A percentile compares a stretch with the other conserved stretches of the same genome.
phyloP scores from a whole-genome alignment of 2,888 invertebrate genomes.

The Nomada ruficornis region DNA sequence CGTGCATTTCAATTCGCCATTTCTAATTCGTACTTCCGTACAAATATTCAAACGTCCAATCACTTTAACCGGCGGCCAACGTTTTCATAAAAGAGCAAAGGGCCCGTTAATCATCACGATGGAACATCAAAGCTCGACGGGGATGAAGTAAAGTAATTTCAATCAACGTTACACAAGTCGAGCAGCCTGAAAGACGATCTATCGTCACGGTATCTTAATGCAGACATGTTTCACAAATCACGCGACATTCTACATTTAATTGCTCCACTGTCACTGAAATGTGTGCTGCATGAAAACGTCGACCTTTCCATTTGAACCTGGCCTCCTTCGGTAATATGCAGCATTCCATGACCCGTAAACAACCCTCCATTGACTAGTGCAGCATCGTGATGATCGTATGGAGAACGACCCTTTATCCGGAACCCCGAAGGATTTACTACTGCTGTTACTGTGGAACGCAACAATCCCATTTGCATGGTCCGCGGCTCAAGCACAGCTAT shows the following conservation, averaged over 20 bases:
- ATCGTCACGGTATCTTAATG: background rate
- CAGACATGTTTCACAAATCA: background rate
- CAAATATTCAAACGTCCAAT: background rate
- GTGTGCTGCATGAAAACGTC: conserved; percentile 11
- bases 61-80: background rate
- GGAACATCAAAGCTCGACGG: background rate
- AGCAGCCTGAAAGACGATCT: background rate
- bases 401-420: conserved; percentile 20
- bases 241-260: conserved; percentile 19
- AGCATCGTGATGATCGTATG: conserved; percentile 27
- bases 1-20: too few species aligned
- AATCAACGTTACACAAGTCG: conserved; percentile 7
- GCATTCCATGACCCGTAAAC: conserved; percentile 31
- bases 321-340: conserved; percentile 1
- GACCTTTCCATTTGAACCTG: conserved; percentile 26
- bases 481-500: background rate
- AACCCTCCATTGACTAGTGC: conserved; percentile 27
- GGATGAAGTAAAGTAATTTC: background rate
- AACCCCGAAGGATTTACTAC: conserved; percentile 40
- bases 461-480: conserved; percentile 31
- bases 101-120: background rate
- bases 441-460: conserved; percentile 31
- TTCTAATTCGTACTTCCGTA: background rate
- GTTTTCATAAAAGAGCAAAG: background rate
- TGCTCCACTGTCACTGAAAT: conserved; percentile 12